Evolutionary conservation across 2,797 vertebrate species (phyloP), one percentile per base, ranked within the genome.

Genomic region (Sebastes iracundus): DNA sequence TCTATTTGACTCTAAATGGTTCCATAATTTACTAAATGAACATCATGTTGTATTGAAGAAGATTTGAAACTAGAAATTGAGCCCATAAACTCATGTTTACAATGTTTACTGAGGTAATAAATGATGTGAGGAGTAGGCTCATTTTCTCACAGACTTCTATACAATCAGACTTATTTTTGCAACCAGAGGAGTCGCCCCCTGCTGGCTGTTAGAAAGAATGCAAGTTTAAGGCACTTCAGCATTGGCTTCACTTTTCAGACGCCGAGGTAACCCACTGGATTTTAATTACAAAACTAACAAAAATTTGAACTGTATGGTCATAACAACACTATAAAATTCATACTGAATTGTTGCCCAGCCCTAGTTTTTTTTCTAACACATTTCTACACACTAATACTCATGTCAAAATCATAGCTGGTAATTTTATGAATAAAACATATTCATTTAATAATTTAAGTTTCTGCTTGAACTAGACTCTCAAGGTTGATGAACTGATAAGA

Each of bases 381-480:
- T 32, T 22, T 46, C 6, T 38, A 35, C 35, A 59, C 18, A 53
- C 42, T 46, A 33, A 23, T 18, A 53, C 7, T 59, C 20, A 55
- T 66, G 4, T 30, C 6, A 64, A 72, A 49, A 22, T 46, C 23
- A 20, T 13, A 70, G 8, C 18, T 59, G 4, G 3, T 53, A 9
- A 62, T 66, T 35, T 46, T 56, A 16, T 75, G 18, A 30, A 38
- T 42, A 12, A 32, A 63, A 64, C 53, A 63, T 78, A 1, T 2
- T 5, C 3, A 35, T 53, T 18, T 16, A 60, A 20, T 59, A 23
- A 67, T 55, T 59, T 8, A 58, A 65, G n/a, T 88, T 84, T 79
- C 65, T 81, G 77, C 70, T 65, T 69, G 27, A 52, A 75, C 74
- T 56, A 60, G 38, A 84, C 75, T 77, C 79, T 84, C 68, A 87